phyloP scores from a whole-genome alignment of 2,113 vertebrate genomes.

The Caranx ignobilis region DNA sequence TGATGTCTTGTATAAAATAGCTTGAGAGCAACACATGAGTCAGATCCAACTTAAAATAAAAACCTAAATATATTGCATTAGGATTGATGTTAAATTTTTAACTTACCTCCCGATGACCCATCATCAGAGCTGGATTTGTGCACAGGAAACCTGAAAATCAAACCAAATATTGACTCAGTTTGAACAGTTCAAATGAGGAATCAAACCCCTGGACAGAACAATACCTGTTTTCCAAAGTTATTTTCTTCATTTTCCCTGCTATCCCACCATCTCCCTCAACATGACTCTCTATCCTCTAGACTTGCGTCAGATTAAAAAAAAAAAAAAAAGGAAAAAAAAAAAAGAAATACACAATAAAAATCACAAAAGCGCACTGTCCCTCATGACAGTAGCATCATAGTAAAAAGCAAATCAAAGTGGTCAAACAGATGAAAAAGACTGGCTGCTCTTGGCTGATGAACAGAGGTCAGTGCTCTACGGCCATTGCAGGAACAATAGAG shows the following conservation, averaged over 20 bases:
- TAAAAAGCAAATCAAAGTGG: conserved; percentile 49
- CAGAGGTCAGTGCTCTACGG: conserved; percentile 70
- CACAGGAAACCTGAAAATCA: conserved; percentile 88
- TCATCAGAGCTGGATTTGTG: conserved; percentile 96
- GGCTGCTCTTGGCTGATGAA: conserved; percentile 63
- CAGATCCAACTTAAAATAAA: background rate
- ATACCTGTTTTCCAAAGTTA: conserved; percentile 76
- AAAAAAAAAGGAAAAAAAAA: background rate
- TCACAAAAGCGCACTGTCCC: conserved; percentile 47
- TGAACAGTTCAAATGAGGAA: background rate
- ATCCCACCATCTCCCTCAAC: conserved; percentile 58
- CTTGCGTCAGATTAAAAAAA: conserved; percentile 10
- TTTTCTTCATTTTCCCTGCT: conserved; percentile 75
- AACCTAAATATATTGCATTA: background rate
- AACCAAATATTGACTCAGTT: conserved; percentile 33
- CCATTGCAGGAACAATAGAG: conserved; percentile 78
- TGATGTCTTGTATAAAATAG: background rate
- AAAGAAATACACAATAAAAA: background rate
- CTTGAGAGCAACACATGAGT: background rate
- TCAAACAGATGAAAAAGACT: conserved; percentile 53
- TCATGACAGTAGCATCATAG: conserved; percentile 50
- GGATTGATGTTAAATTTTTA: background rate
- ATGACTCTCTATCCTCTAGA: conserved; percentile 24
- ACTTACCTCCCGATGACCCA: conserved; percentile 90
- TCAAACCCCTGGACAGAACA: background rate